Base-by-base conservation (phyloP, 2,113 vertebrate genomes). In the Cyanistes caeruleus region DNA sequence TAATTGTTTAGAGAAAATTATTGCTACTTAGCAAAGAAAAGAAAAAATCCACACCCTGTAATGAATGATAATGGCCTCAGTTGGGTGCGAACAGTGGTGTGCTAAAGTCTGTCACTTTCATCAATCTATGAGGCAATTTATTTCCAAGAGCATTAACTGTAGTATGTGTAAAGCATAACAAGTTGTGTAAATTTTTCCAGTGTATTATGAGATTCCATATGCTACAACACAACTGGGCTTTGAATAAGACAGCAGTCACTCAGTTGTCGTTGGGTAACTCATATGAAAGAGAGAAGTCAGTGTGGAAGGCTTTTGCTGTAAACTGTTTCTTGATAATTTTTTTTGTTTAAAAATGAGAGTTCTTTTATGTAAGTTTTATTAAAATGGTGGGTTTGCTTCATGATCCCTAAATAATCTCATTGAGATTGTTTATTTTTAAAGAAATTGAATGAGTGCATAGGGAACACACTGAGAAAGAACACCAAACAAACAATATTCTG, bases 1-100 rank as follows among this genome's bases (percentile, higher is more conserved):
- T 95, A 94, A 93, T 90, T 95, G 82, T 94, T 90, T 93, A 84
- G 90, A 63, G 79, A 95, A 95, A 95, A 89, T 67, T 90, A 92
- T 88, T 94, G 64, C 90, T 91, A 55, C 79, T 93, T 96, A 83
- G 52, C 52, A 84, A 88, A 92, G 92, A 62, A 94, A 90, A 72
- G 43, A 24, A 51, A 86, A 92, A 43, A 9, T 3, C 9, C 20
- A 44, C 37, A 84, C 25, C 35, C n/a, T 84, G 46, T 96, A 92
- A 90, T 93, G 93, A 95, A 93, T 81, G 92, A 74, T 95, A 86
- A 96, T 94, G 69, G 64, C 51, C 93, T 90, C 92, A 51, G 87
- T 48, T 95, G 95, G 95, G 72, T 84, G 75, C 79, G 85, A 85
- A 76, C 67, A 88, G 79, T 90, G 69, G 46, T 70, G 75, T 84